These are phyloP conservation scores for Trachelus iudaicus DNA, from an alignment of 2,888 invertebrate genomes.

Conservation along the genomic window DNA sequence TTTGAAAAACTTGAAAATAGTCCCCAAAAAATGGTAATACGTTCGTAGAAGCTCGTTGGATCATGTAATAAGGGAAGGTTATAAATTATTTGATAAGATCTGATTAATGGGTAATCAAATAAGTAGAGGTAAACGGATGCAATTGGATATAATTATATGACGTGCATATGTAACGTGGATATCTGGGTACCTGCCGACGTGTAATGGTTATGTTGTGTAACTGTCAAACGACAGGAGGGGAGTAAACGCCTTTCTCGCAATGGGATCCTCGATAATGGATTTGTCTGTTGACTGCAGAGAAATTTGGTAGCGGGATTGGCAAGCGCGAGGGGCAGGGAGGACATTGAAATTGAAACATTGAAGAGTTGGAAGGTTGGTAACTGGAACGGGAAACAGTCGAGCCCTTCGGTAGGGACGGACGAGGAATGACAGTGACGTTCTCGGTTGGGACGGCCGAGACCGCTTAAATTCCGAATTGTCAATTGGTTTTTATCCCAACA, in stretches of 20 bases:
- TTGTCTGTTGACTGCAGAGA: constrained; percentile 29
- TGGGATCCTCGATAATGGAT: constrained; percentile 41
- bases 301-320: not conserved
- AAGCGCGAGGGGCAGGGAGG: not conserved
- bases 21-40: no score
- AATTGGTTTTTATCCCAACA: constrained; percentile 30
- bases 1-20: no score
- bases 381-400: constrained; percentile 10
- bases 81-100: not conserved
- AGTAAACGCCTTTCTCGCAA: constrained; percentile 24
- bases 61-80: no score
- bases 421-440: constrained; percentile 16
- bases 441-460: constrained; percentile 21
- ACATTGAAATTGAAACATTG: not conserved
- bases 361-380: not conserved
- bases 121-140: not conserved
- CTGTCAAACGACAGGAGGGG: constrained; percentile 17
- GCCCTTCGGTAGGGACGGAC: not conserved
- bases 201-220: constrained; percentile 44
- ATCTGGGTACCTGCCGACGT: not conserved
- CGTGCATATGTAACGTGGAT: not conserved
- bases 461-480: constrained; percentile 35
- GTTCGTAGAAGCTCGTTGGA: no score
- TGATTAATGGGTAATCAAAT: not conserved
- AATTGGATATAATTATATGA: not conserved